Base-by-base conservation (phyloP, 1,140 invertebrate genomes). In the Pristionchus pacificus region DNA sequence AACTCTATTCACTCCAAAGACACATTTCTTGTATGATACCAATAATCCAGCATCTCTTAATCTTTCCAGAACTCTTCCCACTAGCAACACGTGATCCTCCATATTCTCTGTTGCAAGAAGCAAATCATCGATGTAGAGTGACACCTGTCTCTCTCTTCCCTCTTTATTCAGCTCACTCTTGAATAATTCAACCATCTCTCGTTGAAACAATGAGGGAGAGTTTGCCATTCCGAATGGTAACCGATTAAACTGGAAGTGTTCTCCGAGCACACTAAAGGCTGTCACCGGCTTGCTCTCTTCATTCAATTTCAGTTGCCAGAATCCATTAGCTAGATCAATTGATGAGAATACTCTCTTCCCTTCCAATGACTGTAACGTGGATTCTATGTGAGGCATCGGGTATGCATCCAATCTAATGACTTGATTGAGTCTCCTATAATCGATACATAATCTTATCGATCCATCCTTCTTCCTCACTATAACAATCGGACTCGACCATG, bases 121-220 rank as follows among this genome's bases (percentile, higher is more conserved):
- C 13, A 71, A 2, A 55, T 71, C 69, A 65, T 71, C 69, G 6
- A 71, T 57, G 60, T 71, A 71, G 1, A 63, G 31, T 19, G 25
- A 59, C 28, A 38, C 69, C 6, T 29, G 14, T 25, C 30, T 32
- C 38, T 33, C 25, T 33, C 6, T 32, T 25, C 62, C 69, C n/a
- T 49, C 38, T 49, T 49, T 49, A 19, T 31, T 0, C 3, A 64
- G 25, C 19, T 71, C 69, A 2, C 30, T 31, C 27, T 28, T 10
- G 73, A 77, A 27, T 24, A 28, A 25, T 33, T 77, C 67, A 6
- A 10, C 6, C 74, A 77, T 76, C 0, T 60, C 31, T 38, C 58
- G 24, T 65, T 74, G 71, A 49, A 77, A 77, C 1, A 57, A 19
- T 1, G 64, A 6, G 38, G 38, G 38, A 49, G 38, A 49, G 19